Evolutionary conservation across 2,888 invertebrate genomes (phyloP).

Genomic region (Leucoma salicis): DNA sequence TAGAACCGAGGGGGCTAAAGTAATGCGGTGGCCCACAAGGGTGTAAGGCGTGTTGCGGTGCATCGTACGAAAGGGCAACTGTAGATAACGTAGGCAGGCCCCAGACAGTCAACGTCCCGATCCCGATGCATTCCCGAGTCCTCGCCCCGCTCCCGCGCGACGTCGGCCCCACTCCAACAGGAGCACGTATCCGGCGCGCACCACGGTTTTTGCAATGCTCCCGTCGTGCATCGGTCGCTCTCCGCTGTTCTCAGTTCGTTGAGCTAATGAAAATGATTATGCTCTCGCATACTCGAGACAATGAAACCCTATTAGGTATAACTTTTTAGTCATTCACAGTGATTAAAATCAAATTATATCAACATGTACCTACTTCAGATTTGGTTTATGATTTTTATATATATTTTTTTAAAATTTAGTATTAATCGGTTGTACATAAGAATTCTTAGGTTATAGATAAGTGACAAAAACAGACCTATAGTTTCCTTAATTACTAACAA

Average conservation of each 20-base stretch:
- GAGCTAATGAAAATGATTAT: slow-evolving; percentile 69
- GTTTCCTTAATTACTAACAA: too few relatives aligned
- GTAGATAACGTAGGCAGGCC: slow-evolving; percentile 76
- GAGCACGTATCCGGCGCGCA: slow-evolving; percentile 70
- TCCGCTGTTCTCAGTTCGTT: slow-evolving; percentile 56
- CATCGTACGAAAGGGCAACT: slow-evolving; percentile 81
- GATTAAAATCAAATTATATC: neutral
- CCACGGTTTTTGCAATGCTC: slow-evolving; percentile 61
- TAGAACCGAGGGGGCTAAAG: slow-evolving; percentile 66
- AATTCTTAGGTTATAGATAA: too few relatives aligned
- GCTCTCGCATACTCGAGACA: slow-evolving; percentile 67
- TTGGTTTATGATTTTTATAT: neutral
- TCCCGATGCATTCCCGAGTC: slow-evolving; percentile 57
- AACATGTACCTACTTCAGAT: neutral
- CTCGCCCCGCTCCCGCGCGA: slow-evolving; percentile 32
- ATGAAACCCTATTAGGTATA: slow-evolving; percentile 29
- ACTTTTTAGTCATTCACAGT: neutral
- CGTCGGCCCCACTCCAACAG: slow-evolving; percentile 43
- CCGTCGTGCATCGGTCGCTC: slow-evolving; percentile 30
- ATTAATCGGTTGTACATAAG: too few relatives aligned
- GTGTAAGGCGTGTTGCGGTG: slow-evolving; percentile 72
- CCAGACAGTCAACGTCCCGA: slow-evolving; percentile 82
- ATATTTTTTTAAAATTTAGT: too few relatives aligned
- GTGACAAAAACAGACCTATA: too few relatives aligned
- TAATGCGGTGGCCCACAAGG: slow-evolving; percentile 60